Evolutionary conservation across 2,888 invertebrate genomes (phyloP), one percentile per base, ranked within the genome.

Genomic region (Aphodius granarius): DNA sequence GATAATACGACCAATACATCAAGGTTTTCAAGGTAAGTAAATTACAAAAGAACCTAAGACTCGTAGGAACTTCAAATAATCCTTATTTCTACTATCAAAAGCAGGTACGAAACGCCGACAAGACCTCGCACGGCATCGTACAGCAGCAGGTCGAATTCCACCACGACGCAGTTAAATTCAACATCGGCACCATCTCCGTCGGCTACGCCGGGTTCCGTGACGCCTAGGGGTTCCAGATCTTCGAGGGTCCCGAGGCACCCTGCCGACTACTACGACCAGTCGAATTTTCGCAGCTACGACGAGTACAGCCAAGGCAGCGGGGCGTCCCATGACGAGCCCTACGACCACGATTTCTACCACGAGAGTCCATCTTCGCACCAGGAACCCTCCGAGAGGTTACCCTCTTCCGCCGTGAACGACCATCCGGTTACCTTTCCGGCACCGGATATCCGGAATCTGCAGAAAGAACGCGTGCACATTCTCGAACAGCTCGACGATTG

Each of bases 231-330:
- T 81, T 83, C 89, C 84, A 84, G 89, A 78, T 83, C 90, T 79
- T 88, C 90, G 83, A 72, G 87, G 83, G 76, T 88, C 73, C 78
- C 85, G 68, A 83, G 86, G 66, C 90, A 88, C 82, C 85, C 88
- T 76, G 66, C 80, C 70, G 84, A 86, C 17, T 86, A 80, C 84
- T 84, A 86, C 79, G 84, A 84, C 16, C 81, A 78, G 66, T 85
- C 88, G 16, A 88, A 91, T 81, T 89, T 90, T 86, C 91, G 92
- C 76, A 91, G 89, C 84, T 91, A 91, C 84, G 94, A 94, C 83
- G 91, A 96, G 88, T 93, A 93, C 89, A 90, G 94, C 87, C 91
- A 92, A 87, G 89, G 94, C 82, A 91, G 91, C 77, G 90, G 89
- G 21, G 91, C 92, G 3, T 91, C 91, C 22, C 92, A 92, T 83